Conservation (phyloP, 2,113 vertebrate genomes). For the Oncorhynchus gorbuscha region DNA sequence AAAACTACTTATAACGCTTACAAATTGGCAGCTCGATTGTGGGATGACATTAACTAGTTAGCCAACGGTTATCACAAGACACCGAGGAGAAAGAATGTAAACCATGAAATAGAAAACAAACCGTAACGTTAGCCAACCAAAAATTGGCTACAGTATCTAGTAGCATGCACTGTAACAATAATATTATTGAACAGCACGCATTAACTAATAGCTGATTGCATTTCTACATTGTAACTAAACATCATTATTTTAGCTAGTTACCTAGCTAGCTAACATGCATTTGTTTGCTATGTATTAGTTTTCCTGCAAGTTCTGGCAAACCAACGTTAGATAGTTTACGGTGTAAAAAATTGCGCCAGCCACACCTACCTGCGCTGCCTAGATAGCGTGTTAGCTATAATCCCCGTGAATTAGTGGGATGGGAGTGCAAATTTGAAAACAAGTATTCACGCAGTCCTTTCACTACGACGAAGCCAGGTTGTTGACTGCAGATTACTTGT, state of each 20-base stretch:
- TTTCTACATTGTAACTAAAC: too few species aligned
- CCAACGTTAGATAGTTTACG: neutral
- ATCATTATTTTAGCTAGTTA: neutral
- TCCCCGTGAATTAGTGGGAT: neutral
- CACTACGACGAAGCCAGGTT: neutral
- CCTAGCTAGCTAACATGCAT: neutral
- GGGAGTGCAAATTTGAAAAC: neutral
- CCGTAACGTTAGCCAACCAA: too few species aligned
- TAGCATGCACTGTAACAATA: too few species aligned
- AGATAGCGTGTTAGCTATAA: slow-evolving; percentile 11
- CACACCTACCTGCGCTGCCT: slow-evolving; percentile 12
- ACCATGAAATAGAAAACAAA: too few species aligned
- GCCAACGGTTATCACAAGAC: too few species aligned
- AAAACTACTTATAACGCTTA: too few species aligned
- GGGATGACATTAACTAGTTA: too few species aligned
- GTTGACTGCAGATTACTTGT: neutral
- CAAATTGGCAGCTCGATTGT: too few species aligned
- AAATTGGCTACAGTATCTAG: too few species aligned
- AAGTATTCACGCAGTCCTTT: neutral
- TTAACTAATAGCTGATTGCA: too few species aligned
- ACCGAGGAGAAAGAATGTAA: too few species aligned
- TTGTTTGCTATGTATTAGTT: neutral
- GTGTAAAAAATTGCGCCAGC: neutral
- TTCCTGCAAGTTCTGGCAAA: neutral
- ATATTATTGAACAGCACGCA: too few species aligned